Conservation (phyloP, 2,113 vertebrate species). For the Chloroceryle aenea region DNA sequence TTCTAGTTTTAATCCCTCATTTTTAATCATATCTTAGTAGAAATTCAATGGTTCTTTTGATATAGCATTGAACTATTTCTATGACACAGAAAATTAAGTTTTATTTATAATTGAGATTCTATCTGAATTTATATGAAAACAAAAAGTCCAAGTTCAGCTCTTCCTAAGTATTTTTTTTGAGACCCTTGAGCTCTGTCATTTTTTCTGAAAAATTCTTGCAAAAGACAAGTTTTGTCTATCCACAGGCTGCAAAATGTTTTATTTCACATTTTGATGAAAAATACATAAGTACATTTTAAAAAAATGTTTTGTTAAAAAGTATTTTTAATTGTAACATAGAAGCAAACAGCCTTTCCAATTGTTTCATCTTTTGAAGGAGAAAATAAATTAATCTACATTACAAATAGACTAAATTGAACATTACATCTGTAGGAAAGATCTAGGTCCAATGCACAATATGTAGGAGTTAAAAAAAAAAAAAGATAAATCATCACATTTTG, state of each 20-base stretch:
- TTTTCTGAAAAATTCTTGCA: not conserved
- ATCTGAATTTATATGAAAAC: not conserved
- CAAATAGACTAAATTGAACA: not conserved
- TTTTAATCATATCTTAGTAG: not conserved
- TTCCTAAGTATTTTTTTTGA: not conserved
- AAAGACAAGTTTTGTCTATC: not conserved
- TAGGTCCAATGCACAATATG: not conserved
- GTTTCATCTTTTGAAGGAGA: not conserved
- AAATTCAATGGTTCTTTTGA: not conserved
- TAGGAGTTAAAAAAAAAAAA: not conserved
- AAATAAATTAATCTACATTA: not conserved
- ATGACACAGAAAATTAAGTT: not conserved
- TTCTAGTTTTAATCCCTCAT: not conserved
- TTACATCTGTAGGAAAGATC: not conserved
- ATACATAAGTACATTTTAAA: not conserved
- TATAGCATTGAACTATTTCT: not conserved
- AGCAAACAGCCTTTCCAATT: not conserved
- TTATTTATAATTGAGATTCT: not conserved
- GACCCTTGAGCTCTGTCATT: fast-evolving
- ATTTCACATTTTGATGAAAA: not conserved
- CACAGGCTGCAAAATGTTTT: not conserved
- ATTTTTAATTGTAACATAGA: not conserved
- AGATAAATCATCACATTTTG: not conserved
- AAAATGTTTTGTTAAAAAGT: not conserved
- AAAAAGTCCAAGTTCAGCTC: not conserved